Percentiles rank a stretch among this genome's conserved stretches.
phyloP scores from a whole-genome alignment of 2,113 vertebrate species.

The Laticauda laticaudata region DNA sequence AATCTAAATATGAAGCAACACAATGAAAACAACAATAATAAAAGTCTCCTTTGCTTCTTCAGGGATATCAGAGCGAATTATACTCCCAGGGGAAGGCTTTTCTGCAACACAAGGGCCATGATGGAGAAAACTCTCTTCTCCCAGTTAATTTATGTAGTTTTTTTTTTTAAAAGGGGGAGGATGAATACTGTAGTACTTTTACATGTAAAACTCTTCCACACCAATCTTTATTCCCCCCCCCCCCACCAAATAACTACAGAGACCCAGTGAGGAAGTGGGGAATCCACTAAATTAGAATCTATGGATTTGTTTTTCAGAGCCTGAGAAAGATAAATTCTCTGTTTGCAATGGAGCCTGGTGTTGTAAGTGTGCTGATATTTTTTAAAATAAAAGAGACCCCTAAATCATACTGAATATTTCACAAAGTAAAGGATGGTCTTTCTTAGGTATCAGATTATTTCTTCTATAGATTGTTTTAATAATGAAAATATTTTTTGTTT shows the following conservation, averaged over 20 bases:
- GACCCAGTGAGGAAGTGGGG: neutral
- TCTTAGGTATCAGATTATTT: neutral
- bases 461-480: neutral
- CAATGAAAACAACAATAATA: too few relatives aligned
- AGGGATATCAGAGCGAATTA: too few relatives aligned
- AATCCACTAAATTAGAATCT: neutral
- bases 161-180: neutral
- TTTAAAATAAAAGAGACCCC: neutral
- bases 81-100: neutral
- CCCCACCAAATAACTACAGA: neutral
- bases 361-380: neutral
- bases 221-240: neutral
- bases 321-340: neutral
- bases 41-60: too few relatives aligned
- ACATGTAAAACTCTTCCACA: neutral
- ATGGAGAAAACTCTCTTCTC: neutral
- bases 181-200: neutral
- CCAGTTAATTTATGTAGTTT: neutral
- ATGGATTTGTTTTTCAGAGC: neutral
- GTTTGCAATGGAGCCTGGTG: neutral
- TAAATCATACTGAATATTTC: neutral
- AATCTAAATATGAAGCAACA: too few relatives aligned
- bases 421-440: neutral
- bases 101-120: neutral
- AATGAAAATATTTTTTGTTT: neutral